A percentile compares a stretch with the other conserved stretches of the same genome.
Evolutionary conservation across 2,888 invertebrate genomes (phyloP).

Genomic region (Drosophila prolongata): DNA sequence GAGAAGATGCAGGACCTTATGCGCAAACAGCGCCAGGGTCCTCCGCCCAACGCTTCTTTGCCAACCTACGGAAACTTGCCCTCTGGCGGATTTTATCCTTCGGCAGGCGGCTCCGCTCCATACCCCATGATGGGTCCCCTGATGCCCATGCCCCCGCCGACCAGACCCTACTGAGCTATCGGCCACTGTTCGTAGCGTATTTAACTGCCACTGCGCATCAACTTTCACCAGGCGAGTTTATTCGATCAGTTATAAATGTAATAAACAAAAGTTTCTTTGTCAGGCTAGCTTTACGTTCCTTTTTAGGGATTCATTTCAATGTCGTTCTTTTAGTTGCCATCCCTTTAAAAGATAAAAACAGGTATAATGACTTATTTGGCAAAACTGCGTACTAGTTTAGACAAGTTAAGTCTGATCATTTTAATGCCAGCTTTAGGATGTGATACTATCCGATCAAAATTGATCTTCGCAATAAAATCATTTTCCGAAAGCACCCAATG

Average conservation of each 20-base stretch:
- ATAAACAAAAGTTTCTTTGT: conserved; percentile 3
- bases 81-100: conserved; percentile 70
- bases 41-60: conserved; percentile 11
- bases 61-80: conserved; percentile 75
- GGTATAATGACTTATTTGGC: too few species aligned
- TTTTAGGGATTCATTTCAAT: background rate
- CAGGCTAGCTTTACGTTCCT: background rate
- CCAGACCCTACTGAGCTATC: conserved; percentile 85
- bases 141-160: conserved; percentile 93
- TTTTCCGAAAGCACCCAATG: conserved; percentile 2
- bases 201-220: conserved; percentile 16
- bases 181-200: background rate
- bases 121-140: conserved; percentile 86
- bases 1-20: conserved; percentile 95
- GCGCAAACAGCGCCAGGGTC: conserved; percentile 75
- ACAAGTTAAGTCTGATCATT: too few species aligned
- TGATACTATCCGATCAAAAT: too few species aligned
- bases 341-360: background rate
- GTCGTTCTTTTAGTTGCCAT: background rate
- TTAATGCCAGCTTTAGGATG: too few species aligned
- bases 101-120: conserved; percentile 71
- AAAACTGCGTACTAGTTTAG: too few species aligned
- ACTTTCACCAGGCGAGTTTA: conserved; percentile 11
- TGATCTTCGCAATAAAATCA: too few species aligned
- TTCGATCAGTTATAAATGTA: background rate